phyloP scores from a whole-genome alignment of 2,113 vertebrate genomes.

The Crocuta crocuta region DNA sequence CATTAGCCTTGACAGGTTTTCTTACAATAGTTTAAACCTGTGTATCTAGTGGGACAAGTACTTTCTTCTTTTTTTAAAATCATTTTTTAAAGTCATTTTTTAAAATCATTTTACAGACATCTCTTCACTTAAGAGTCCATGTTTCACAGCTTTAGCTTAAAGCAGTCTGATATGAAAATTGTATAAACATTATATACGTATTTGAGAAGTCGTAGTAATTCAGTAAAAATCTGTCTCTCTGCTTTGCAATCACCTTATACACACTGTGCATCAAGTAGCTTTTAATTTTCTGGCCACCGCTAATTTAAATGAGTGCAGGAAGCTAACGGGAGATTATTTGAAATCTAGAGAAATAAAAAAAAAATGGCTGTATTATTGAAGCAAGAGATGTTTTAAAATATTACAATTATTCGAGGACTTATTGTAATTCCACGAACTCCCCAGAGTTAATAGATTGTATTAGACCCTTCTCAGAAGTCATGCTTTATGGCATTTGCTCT shows the following conservation, averaged over 20 bases:
- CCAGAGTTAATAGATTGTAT: constrained; percentile 76
- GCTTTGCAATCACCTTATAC: neutral
- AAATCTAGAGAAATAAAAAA: constrained; percentile 54
- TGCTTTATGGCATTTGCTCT: constrained; percentile 71
- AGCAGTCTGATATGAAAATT: neutral
- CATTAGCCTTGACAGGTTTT: neutral
- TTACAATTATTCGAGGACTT: constrained; percentile 59
- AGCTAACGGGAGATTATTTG: constrained; percentile 32
- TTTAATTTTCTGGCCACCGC: constrained; percentile 46
- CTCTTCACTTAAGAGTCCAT: neutral
- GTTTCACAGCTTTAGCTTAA: neutral
- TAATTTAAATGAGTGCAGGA: constrained; percentile 56
- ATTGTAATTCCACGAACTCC: constrained; percentile 61
- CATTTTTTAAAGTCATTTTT: neutral
- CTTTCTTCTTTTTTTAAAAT: neutral
- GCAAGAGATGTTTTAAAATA: constrained; percentile 64
- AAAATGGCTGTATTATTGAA: constrained; percentile 53
- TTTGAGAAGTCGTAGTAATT: constrained; percentile 1
- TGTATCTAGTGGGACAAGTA: neutral
- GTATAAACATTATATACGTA: neutral
- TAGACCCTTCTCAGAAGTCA: constrained; percentile 77
- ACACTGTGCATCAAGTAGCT: neutral
- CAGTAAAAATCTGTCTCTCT: neutral
- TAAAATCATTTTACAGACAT: neutral
- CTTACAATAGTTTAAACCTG: neutral